These are phyloP conservation scores for Takifugu ocellatus DNA, from an alignment of 2,797 vertebrate genomes.

Conservation along the genomic window DNA sequence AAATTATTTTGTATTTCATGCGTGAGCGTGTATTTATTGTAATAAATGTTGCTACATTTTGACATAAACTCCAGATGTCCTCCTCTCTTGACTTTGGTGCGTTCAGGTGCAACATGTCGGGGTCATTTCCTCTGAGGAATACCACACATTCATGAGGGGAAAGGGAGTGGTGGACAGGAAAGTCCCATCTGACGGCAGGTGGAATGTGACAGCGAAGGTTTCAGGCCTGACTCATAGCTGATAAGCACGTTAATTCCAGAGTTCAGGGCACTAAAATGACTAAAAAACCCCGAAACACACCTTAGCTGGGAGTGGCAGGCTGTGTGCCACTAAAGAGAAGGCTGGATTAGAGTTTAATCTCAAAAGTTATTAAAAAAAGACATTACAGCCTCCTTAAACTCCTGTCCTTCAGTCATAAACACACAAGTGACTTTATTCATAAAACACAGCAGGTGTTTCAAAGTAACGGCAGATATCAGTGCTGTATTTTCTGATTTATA, in stretches of 20 bases:
- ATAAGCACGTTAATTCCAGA: conserved; percentile 41
- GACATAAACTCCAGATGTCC: conserved; percentile 32
- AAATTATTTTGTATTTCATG: conserved; percentile 75
- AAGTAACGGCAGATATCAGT: too few relatives aligned
- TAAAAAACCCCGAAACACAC: conserved; percentile 45
- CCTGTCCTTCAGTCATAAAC: too few relatives aligned
- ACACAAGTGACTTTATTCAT: too few relatives aligned
- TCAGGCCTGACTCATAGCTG: conserved; percentile 42
- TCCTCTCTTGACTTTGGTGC: not conserved
- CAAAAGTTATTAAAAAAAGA: too few relatives aligned
- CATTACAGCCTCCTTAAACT: too few relatives aligned
- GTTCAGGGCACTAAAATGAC: conserved; percentile 31
- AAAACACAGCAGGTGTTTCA: too few relatives aligned
- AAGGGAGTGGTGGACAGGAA: conserved; percentile 49
- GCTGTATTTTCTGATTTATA: too few relatives aligned
- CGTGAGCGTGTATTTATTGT: conserved; percentile 78
- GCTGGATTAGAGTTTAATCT: too few relatives aligned
- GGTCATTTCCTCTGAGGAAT: not conserved
- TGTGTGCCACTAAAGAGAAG: not conserved
- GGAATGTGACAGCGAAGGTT: conserved; percentile 53
- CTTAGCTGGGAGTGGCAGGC: conserved; percentile 35
- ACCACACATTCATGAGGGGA: conserved; percentile 13
- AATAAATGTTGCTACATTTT: conserved; percentile 75
- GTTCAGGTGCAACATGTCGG: not conserved
- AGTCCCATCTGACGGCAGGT: conserved; percentile 64